Conservation (phyloP, 2,113 vertebrate species). For the Coturnix japonica region DNA sequence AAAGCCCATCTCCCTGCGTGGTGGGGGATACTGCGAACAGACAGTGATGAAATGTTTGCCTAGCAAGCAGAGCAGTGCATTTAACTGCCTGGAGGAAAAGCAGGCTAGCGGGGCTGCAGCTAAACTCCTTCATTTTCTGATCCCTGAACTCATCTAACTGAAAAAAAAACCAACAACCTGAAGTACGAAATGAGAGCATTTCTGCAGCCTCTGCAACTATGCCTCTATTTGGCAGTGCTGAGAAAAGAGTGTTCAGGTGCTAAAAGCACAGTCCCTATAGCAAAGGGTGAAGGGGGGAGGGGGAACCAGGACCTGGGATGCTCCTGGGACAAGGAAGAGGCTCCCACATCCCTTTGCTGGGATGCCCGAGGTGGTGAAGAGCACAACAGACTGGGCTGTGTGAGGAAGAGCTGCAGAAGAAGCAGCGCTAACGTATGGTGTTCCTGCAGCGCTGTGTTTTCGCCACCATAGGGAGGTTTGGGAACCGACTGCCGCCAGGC, state of each 20-base stretch:
- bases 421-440: rapidly evolving
- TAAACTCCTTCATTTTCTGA: slow-evolving; percentile 62
- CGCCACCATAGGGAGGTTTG: rapidly evolving
- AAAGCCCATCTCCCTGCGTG: slow-evolving; percentile 7
- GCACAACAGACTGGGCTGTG: rapidly evolving
- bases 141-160: slow-evolving; percentile 51
- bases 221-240: slow-evolving; percentile 1
- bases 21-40: not conserved
- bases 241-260: not conserved
- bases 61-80: not conserved
- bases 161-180: not conserved
- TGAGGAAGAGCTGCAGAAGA: not conserved
- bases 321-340: not conserved
- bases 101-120: slow-evolving; percentile 8
- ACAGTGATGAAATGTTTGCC: slow-evolving; percentile 50
- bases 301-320: not conserved
- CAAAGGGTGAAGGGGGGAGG: rapidly evolving
- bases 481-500: rapidly evolving
- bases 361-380: not conserved
- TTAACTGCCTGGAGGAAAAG: slow-evolving; percentile 53
- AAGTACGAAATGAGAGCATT: slow-evolving; percentile 17
- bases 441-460: not conserved
- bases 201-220: slow-evolving; percentile 19
- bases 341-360: not conserved
- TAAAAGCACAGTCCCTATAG: not conserved